Evolutionary conservation across 1,140 invertebrate species (phyloP).

Genomic region (Doryteuthis pealeii): DNA sequence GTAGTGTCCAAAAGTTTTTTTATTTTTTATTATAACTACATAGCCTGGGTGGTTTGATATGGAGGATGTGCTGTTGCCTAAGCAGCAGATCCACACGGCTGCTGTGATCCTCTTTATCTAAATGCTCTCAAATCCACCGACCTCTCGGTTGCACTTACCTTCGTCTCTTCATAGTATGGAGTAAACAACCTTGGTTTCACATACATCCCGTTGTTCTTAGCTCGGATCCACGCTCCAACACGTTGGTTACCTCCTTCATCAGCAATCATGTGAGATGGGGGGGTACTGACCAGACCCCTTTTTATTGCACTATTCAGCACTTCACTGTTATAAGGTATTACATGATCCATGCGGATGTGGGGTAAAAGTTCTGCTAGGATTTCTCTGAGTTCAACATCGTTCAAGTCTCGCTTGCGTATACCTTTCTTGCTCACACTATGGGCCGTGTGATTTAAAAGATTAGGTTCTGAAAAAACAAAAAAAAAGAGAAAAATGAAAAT

Average conservation of each 20-base stretch:
- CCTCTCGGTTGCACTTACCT: conserved; percentile 67
- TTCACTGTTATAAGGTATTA: conserved; percentile 83
- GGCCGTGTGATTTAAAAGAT: conserved; percentile 86
- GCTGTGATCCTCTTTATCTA: too few relatives aligned
- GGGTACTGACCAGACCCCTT: conserved; percentile 80
- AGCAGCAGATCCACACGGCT: too few relatives aligned
- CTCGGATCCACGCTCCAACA: conserved; percentile 83
- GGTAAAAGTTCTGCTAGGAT: conserved; percentile 80
- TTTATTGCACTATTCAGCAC: conserved; percentile 74
- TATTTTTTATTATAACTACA: too few relatives aligned
- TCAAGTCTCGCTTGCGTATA: conserved; percentile 79
- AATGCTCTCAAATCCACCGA: too few relatives aligned
- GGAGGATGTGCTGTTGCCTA: too few relatives aligned
- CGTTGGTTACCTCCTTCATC: conserved; percentile 60
- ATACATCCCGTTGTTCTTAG: conserved; percentile 78
- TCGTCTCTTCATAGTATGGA: conserved; percentile 92
- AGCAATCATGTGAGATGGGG: conserved; percentile 84
- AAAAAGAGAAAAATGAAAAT: neutral
- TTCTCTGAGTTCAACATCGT: conserved; percentile 84
- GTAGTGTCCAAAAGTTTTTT: too few relatives aligned
- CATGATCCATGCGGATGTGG: conserved; percentile 84
- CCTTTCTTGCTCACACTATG: conserved; percentile 86
- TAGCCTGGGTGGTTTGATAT: too few relatives aligned
- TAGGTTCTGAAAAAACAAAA: conserved; percentile 72
- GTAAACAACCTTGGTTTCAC: conserved; percentile 85